A percentile compares a stretch with the other conserved stretches of the same genome.
Conservation (phyloP, 2,888 invertebrate species). For the Amphipyra berbera region DNA sequence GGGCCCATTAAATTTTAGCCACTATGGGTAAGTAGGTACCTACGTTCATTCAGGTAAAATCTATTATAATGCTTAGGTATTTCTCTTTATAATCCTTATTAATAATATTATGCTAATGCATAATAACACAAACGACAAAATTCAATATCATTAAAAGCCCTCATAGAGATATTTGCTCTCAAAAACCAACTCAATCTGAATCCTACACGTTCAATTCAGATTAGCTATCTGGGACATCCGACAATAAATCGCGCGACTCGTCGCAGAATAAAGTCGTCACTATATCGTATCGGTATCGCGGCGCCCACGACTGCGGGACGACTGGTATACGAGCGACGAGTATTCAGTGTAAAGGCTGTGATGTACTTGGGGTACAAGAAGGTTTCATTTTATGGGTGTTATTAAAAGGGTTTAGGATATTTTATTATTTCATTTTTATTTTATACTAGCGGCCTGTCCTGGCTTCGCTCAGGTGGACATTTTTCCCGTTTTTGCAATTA, state of each 20-base stretch:
- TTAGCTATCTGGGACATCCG: conserved; percentile 57
- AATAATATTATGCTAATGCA: too few relatives aligned
- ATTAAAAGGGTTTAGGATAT: too few relatives aligned
- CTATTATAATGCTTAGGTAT: too few relatives aligned
- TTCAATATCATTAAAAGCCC: conserved; percentile 13
- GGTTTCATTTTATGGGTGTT: background rate
- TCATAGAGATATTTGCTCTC: conserved; percentile 34
- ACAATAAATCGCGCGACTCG: conserved; percentile 74
- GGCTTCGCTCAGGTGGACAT: too few relatives aligned
- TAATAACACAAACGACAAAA: conserved; percentile 6
- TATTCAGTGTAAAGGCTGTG: conserved; percentile 15
- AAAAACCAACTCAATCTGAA: conserved; percentile 51
- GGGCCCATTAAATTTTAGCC: too few relatives aligned
- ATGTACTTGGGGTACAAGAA: conserved; percentile 3
- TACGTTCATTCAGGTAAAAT: too few relatives aligned
- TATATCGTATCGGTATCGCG: conserved; percentile 72
- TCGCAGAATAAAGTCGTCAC: conserved; percentile 84
- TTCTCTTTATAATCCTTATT: too few relatives aligned
- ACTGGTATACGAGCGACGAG: conserved; percentile 62
- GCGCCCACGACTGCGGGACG: conserved; percentile 69
- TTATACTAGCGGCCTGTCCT: too few relatives aligned
- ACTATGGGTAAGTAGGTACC: too few relatives aligned
- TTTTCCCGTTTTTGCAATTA: too few relatives aligned
- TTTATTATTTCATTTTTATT: too few relatives aligned
- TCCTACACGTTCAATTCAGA: conserved; percentile 59